A percentile compares a stretch with the other conserved stretches of the same genome.
These are phyloP conservation scores for Trypoxylon attenuatum DNA, from an alignment of 2,888 invertebrate genomes.

Conservation along the genomic window DNA sequence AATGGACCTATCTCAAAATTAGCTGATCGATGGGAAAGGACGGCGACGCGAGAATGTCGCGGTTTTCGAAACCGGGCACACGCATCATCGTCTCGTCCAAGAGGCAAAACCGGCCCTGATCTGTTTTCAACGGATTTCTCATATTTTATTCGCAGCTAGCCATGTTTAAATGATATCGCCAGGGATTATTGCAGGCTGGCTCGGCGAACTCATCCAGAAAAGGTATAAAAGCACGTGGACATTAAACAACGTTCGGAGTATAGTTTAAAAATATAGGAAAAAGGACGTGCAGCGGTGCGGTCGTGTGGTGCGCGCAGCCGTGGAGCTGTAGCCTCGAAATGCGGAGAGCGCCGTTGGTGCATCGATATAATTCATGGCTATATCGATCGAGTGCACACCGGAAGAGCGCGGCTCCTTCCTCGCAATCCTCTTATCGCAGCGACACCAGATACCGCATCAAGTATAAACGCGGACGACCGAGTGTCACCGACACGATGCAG, in stretches of 20 bases:
- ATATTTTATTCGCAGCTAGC: not conserved
- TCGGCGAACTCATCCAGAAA: not conserved
- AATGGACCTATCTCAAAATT: slow-evolving; percentile 32
- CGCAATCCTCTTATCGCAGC: slow-evolving; percentile 51
- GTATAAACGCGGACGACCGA: slow-evolving; percentile 22
- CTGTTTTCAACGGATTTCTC: too few relatives aligned
- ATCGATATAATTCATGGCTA: slow-evolving; percentile 48
- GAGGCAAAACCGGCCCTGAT: too few relatives aligned
- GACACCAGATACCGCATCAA: slow-evolving; percentile 42
- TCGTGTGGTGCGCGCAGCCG: not conserved
- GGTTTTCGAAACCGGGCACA: not conserved
- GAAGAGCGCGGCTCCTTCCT: slow-evolving; percentile 20
- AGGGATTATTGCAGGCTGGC: not conserved
- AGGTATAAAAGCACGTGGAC: not conserved
- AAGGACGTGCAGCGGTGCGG: too few relatives aligned
- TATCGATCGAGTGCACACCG: slow-evolving; percentile 37
- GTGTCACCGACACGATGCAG: slow-evolving; percentile 1
- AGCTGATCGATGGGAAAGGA: not conserved
- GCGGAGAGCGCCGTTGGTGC: slow-evolving; percentile 20
- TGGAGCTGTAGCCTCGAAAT: not conserved
- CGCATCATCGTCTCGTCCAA: not conserved
- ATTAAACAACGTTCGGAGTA: not conserved
- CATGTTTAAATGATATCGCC: not conserved
- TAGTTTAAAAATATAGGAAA: not conserved
- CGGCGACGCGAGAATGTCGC: not conserved